Base-by-base conservation (phyloP, 2,888 invertebrate genomes). In the Bibio marci region DNA sequence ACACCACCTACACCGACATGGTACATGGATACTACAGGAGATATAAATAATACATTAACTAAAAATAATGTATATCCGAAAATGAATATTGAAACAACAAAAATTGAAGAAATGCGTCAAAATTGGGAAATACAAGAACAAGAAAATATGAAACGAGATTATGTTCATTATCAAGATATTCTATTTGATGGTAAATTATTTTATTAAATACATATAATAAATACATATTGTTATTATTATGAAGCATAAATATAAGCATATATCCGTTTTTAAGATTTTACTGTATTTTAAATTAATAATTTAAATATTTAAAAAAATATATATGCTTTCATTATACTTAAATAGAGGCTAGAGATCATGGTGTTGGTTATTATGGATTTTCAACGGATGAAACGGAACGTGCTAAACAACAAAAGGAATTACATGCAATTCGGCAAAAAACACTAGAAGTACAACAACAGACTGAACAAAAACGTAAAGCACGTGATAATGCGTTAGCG, bases 101-200 rank as follows among this genome's bases (percentile, higher is more conserved):
- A 64, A 72, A 50, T 71, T 31, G 76, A 81, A 52, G 71, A 80
- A 42, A 70, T 86, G 62, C 70, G 87, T 35, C 67, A 76, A 46
- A 80, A 86, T 55, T 94, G 92, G 92, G 87, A 91, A 51, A 67
- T 80, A 45, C 83, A 90, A 51, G 86, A 83, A 52, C 70, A 66
- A 35, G 76, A 79, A 51, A 63, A 86, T 38, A 56, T 73, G 0
- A 68, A 76, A 4, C 80, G 87, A 58, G 65, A 73, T 42, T 70
- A 81, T 59, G 70, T 88, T 37, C 92, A 94, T 63, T 95, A 95
- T 55, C 85, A 91, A 60, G 90, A 94, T 64, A 69, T 95, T 38
- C 69, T 86, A 41, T 90, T 81, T 59, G 82, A 88, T 59, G 83
- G 82, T 81, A 57, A 57, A 60, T 58, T 10, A 6, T 22, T 22